phyloP scores from a whole-genome alignment of 2,888 invertebrate genomes.

The Macroteleia sp. region DNA sequence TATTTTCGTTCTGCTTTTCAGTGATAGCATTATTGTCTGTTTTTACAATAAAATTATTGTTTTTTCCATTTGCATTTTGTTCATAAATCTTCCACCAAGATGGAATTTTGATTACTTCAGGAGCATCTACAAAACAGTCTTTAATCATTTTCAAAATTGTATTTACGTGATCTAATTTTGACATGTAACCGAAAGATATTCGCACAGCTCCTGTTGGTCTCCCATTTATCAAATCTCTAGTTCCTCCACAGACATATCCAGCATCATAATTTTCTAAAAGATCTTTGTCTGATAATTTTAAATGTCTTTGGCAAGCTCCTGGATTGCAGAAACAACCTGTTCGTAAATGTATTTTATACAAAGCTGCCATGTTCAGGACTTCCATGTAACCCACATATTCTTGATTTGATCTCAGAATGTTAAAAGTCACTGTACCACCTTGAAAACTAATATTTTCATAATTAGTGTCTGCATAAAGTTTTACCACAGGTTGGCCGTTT shows the following conservation, averaged over 20 bases:
- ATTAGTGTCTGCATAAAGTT: constrained; percentile 90
- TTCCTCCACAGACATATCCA: constrained; percentile 96
- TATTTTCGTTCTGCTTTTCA: too few relatives aligned
- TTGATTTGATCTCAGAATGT: constrained; percentile 91
- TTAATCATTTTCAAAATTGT: constrained; percentile 89
- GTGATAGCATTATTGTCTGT: background rate
- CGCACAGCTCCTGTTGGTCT: constrained; percentile 96
- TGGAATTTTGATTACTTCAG: constrained; percentile 81
- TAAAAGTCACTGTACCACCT: constrained; percentile 95
- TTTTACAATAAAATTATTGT: background rate
- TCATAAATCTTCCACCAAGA: constrained; percentile 70
- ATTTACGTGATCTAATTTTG: constrained; percentile 89
- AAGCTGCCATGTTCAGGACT: constrained; percentile 94
- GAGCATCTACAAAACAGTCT: constrained; percentile 88
- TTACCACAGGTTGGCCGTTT: constrained; percentile 89
- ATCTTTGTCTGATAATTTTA: constrained; percentile 88
- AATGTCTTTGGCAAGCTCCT: constrained; percentile 94
- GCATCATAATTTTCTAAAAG: constrained; percentile 91
- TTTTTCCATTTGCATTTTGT: background rate
- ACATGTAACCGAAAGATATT: constrained; percentile 96
- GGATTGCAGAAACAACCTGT: constrained; percentile 99
- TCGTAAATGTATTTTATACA: constrained; percentile 93
- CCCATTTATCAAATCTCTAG: constrained; percentile 92
- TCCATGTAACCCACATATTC: constrained; percentile 94
- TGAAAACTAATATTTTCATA: constrained; percentile 87